These are phyloP conservation scores for Xylota segnis DNA, from an alignment of 2,888 invertebrate genomes.

Conservation along the genomic window DNA sequence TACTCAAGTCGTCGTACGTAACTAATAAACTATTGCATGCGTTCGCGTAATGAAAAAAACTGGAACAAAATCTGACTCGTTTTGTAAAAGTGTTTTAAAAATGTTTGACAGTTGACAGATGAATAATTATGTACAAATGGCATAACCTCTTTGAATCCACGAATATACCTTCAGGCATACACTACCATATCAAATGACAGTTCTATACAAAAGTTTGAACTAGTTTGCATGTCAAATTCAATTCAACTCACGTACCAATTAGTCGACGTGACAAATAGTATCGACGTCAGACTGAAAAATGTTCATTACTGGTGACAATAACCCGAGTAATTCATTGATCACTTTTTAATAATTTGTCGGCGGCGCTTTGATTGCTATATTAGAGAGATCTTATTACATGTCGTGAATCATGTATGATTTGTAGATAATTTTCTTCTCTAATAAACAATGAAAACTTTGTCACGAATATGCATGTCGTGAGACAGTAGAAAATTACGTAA, in stretches of 20 bases:
- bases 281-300: constrained; percentile 4
- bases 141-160: too few relatives aligned
- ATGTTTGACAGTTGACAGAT: too few relatives aligned
- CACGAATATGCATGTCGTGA: constrained; percentile 23
- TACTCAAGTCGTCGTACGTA: too few relatives aligned
- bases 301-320: neutral
- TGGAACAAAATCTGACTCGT: too few relatives aligned
- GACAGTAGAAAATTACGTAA: neutral
- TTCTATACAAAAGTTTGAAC: neutral
- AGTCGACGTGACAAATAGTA: neutral
- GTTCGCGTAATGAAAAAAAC: too few relatives aligned
- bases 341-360: constrained; percentile 38
- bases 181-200: neutral
- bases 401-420: constrained; percentile 14
- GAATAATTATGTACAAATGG: too few relatives aligned
- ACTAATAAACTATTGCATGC: too few relatives aligned
- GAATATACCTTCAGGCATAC: too few relatives aligned
- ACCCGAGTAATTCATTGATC: constrained; percentile 5
- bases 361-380: constrained; percentile 8
- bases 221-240: neutral
- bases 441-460: neutral
- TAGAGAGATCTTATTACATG: constrained; percentile 3
- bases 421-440: neutral
- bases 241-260: constrained; percentile 1
- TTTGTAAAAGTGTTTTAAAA: too few relatives aligned